Percentiles rank a stretch among this genome's conserved stretches.
Conservation (phyloP, 2,888 invertebrate species). For the Synergus japonicus region DNA sequence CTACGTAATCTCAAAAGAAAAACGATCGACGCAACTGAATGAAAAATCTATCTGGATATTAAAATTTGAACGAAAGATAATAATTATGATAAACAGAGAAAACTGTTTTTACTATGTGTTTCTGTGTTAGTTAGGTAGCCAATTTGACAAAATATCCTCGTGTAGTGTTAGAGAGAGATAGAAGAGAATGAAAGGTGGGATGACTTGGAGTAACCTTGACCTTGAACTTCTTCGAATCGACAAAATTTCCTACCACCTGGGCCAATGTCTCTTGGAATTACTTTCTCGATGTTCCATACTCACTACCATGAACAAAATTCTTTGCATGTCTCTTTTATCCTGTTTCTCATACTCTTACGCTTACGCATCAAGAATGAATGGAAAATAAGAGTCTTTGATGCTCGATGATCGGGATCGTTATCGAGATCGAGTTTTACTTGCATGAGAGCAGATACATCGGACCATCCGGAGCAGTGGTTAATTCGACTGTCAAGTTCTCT, state of each 20-base stretch:
- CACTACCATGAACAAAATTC: constrained; percentile 25
- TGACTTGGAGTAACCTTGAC: constrained; percentile 58
- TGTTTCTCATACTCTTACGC: constrained; percentile 39
- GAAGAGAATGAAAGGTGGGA: constrained; percentile 51
- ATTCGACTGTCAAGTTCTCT: constrained; percentile 66
- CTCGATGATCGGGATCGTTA: constrained; percentile 52
- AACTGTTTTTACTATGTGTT: no score
- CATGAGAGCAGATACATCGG: constrained; percentile 56
- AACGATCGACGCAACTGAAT: neutral
- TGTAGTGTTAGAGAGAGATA: neutral
- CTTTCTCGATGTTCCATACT: constrained; percentile 57
- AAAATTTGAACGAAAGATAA: neutral
- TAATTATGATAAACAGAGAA: no score
- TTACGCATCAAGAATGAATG: constrained; percentile 48
- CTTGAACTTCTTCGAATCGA: constrained; percentile 58
- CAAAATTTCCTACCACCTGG: constrained; percentile 56
- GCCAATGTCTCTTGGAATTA: constrained; percentile 46
- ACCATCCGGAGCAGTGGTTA: constrained; percentile 64
- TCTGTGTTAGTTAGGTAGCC: no score
- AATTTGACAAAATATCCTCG: neutral
- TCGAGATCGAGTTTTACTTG: constrained; percentile 57
- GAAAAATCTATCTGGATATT: neutral
- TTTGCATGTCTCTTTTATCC: constrained; percentile 16
- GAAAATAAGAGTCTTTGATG: constrained; percentile 55
- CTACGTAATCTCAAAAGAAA: neutral